A percentile compares a stretch with the other conserved stretches of the same genome.
Evolutionary conservation across 2,888 invertebrate species (phyloP).

Genomic region (Parnassius apollo): DNA sequence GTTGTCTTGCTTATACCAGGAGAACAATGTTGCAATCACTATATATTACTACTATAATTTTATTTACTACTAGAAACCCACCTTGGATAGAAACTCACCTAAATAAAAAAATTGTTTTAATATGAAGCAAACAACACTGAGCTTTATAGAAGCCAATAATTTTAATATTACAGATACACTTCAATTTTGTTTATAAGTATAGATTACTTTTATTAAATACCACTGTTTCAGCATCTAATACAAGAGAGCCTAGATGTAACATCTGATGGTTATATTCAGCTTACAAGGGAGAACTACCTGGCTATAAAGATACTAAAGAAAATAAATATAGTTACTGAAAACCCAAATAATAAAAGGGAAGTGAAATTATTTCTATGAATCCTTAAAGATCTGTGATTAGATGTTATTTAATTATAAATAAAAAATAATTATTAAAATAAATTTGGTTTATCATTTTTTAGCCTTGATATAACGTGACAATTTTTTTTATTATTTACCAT

Average conservation of each 20-base stretch:
- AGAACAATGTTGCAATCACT: too few species aligned
- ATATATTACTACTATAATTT: too few species aligned
- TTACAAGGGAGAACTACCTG: conserved; percentile 51
- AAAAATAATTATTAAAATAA: too few species aligned
- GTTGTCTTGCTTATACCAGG: too few species aligned
- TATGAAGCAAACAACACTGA: too few species aligned
- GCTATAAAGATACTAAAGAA: conserved; percentile 54
- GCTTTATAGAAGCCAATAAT: too few species aligned
- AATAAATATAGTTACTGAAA: conserved; percentile 55
- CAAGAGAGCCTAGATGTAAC: conserved; percentile 44
- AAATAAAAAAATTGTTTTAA: too few species aligned
- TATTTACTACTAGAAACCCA: too few species aligned
- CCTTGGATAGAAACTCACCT: too few species aligned
- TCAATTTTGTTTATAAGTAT: not conserved
- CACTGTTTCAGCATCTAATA: conserved; percentile 54
- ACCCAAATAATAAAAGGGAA: conserved; percentile 65
- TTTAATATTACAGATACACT: not conserved
- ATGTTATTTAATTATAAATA: not conserved
- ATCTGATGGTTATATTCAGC: conserved; percentile 52
- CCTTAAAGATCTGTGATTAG: too few species aligned
- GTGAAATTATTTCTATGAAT: conserved; percentile 54
- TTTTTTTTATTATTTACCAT: too few species aligned
- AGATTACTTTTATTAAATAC: not conserved
- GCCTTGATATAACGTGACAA: too few species aligned
- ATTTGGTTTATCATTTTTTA: not conserved